Evolutionary conservation across 2,888 invertebrate species (phyloP).

Genomic region (Drosophila conformis): DNA sequence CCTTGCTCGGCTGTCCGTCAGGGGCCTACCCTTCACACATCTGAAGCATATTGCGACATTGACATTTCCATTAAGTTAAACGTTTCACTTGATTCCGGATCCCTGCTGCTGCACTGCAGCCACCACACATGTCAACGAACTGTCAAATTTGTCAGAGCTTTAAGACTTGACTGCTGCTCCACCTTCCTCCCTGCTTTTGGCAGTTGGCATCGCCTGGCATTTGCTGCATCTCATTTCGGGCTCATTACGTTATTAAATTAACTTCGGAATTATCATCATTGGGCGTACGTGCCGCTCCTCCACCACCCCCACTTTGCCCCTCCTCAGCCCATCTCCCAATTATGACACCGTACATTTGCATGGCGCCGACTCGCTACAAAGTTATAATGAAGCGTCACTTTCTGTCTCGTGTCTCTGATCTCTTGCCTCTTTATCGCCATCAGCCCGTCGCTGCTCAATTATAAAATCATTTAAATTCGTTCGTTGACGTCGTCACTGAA

Average conservation of each 20-base stretch:
- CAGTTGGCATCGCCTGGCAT: conserved; percentile 19
- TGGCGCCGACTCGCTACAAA: conserved; percentile 38
- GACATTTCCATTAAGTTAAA: conserved; percentile 62
- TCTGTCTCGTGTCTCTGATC: not conserved
- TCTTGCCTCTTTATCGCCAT: conserved; percentile 3
- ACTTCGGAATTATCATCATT: conserved; percentile 46
- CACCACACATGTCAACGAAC: conserved; percentile 65
- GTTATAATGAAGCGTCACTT: conserved; percentile 21
- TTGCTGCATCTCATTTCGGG: conserved; percentile 46
- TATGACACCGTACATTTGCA: conserved; percentile 47
- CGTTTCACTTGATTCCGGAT: conserved; percentile 16
- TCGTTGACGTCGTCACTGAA: conserved; percentile 38
- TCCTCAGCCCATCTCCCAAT: conserved; percentile 15
- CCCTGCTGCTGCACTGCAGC: conserved; percentile 15
- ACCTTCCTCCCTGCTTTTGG: conserved; percentile 5
- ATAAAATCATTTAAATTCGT: conserved; percentile 39
- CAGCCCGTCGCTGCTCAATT: conserved; percentile 37
- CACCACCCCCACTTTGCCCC: not conserved
- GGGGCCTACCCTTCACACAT: conserved; percentile 23
- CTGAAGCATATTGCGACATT: conserved; percentile 59
- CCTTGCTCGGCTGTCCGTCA: conserved; percentile 21
- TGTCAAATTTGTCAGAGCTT: conserved; percentile 66
- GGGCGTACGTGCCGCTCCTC: conserved; percentile 11
- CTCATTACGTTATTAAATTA: conserved; percentile 70
- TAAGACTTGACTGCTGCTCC: conserved; percentile 22